A percentile compares a stretch with the other conserved stretches of the same genome.
Evolutionary conservation across 92 coral and sea anemone genomes (phyloP).

Genomic region (Palythoa grandiflora): DNA sequence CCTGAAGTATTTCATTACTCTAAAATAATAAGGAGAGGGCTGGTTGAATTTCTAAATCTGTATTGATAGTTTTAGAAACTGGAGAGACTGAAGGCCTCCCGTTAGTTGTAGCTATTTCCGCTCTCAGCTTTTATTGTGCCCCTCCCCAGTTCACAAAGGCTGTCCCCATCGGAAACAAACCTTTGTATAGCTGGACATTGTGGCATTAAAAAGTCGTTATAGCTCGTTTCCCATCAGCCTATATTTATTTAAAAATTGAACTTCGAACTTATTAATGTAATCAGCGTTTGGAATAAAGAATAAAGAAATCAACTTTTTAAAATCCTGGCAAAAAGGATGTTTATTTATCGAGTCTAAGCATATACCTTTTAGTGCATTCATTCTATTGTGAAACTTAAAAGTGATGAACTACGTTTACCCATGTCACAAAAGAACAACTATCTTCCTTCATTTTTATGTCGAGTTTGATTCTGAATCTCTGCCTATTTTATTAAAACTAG

Average conservation of each 20-base stretch:
- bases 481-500: too few relatives aligned
- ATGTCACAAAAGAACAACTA: too few relatives aligned
- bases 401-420: not conserved
- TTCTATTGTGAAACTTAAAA: too few relatives aligned
- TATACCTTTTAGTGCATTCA: too few relatives aligned
- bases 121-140: not conserved
- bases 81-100: not conserved
- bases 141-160: not conserved
- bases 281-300: not conserved
- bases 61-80: not conserved
- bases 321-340: too few relatives aligned
- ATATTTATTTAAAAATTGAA: slow-evolving; percentile 1
- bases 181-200: not conserved
- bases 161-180: not conserved
- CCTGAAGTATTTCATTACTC: not conserved
- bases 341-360: too few relatives aligned
- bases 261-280: not conserved
- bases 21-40: not conserved
- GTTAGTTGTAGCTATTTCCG: slow-evolving; percentile 12
- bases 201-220: not conserved
- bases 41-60: not conserved
- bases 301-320: not conserved
- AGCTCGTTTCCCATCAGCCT: slow-evolving; percentile 5
- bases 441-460: too few relatives aligned
- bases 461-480: too few relatives aligned